Evolutionary conservation across 2,888 invertebrate species (phyloP).

Genomic region (Gibbula magus): DNA sequence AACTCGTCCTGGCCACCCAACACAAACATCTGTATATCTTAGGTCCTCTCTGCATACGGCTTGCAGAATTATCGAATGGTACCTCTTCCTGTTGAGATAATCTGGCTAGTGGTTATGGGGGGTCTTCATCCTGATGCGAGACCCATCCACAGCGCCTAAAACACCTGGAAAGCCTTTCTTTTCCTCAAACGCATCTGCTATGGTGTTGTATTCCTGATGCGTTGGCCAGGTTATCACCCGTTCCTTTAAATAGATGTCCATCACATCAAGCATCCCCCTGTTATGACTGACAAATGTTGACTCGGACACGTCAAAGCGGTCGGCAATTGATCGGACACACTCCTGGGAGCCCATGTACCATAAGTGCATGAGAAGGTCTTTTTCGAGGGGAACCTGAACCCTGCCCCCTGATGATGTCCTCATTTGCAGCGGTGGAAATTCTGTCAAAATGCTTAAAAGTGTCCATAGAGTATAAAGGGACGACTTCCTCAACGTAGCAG

Average conservation of each 20-base stretch:
- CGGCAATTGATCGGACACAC: too few species aligned
- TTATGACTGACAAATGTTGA: not conserved
- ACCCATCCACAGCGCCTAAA: conserved; percentile 31
- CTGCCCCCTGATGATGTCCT: too few species aligned
- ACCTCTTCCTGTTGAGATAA: conserved; percentile 33
- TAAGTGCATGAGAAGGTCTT: too few species aligned
- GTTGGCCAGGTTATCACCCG: not conserved
- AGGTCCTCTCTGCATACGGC: conserved; percentile 29
- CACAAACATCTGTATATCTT: conserved; percentile 28
- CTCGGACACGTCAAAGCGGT: not conserved
- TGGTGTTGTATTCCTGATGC: not conserved
- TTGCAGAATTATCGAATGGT: conserved; percentile 35
- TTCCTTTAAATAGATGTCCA: too few species aligned
- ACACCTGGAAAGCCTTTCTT: conserved; percentile 26
- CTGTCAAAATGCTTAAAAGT: too few species aligned
- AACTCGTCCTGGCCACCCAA: conserved; percentile 30
- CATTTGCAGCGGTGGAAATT: too few species aligned
- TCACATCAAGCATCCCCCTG: conserved; percentile 10
- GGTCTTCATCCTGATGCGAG: conserved; percentile 30
- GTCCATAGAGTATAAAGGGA: too few species aligned
- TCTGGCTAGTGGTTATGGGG: conserved; percentile 21
- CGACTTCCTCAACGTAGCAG: too few species aligned
- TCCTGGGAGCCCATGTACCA: too few species aligned
- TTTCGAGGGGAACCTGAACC: too few species aligned
- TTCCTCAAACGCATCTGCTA: conserved; percentile 26